phyloP scores from a whole-genome alignment of 2,888 invertebrate genomes.

The Heterodera filipjevi region DNA sequence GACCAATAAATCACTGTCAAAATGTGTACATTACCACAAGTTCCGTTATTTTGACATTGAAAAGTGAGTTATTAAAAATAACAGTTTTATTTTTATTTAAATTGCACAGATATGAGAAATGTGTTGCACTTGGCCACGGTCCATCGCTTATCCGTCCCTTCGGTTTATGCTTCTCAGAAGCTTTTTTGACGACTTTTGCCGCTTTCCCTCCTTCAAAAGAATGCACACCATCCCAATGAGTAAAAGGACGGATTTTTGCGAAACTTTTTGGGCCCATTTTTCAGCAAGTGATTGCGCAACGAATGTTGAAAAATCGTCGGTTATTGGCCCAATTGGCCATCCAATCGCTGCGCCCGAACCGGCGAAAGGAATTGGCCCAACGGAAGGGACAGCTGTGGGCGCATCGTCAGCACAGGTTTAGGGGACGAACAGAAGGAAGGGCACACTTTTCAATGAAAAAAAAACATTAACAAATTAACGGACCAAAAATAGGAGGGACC shows the following conservation, averaged over 20 bases:
- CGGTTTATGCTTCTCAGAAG: background rate
- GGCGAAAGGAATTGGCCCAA: slow-evolving; percentile 5
- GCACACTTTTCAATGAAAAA: no score
- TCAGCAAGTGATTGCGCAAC: background rate
- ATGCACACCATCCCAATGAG: background rate
- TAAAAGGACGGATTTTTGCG: background rate
- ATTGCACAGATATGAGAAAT: background rate
- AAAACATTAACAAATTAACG: no score
- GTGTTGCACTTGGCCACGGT: background rate
- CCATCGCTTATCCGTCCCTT: background rate
- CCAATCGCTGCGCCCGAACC: slow-evolving; percentile 7
- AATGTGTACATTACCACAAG: no score
- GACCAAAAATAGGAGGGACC: no score
- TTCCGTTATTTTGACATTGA: no score
- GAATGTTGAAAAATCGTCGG: background rate
- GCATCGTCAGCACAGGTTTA: background rate
- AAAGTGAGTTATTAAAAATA: no score
- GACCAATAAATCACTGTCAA: no score
- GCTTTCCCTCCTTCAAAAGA: background rate
- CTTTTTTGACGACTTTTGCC: background rate
- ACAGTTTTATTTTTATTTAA: no score
- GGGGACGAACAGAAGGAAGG: no score
- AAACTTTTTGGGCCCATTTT: background rate
- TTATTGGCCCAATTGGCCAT: slow-evolving; percentile 16
- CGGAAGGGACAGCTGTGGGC: background rate